phyloP scores from a whole-genome alignment of 2,113 vertebrate genomes.

The Naja naja region DNA sequence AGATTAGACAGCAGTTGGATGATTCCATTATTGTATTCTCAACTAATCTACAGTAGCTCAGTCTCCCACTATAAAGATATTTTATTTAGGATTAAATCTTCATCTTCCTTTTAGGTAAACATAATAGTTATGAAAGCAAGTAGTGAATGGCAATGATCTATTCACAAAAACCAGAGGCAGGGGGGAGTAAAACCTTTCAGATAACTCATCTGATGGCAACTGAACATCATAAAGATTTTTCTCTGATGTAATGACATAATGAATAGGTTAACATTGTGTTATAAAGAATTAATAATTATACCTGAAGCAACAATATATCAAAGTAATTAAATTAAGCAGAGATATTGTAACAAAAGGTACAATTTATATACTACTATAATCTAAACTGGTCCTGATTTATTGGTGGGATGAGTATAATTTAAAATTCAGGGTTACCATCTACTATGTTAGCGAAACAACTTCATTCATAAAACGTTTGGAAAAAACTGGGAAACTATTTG shows the following conservation, averaged over 20 bases:
- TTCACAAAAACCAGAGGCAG: background rate
- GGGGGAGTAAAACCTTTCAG: background rate
- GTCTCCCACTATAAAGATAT: background rate
- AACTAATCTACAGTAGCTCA: background rate
- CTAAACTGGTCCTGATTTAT: background rate
- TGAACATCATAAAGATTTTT: background rate
- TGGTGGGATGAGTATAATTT: background rate
- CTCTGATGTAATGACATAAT: background rate
- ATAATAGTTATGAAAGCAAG: background rate
- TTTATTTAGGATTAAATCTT: background rate
- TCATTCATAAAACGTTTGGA: background rate
- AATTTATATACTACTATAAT: background rate
- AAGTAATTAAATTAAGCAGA: conserved; percentile 8
- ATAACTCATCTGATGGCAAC: background rate
- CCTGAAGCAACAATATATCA: background rate
- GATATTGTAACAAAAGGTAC: background rate
- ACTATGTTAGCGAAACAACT: background rate
- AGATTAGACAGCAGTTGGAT: background rate
- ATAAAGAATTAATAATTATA: background rate
- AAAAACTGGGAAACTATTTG: background rate
- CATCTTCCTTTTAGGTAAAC: background rate
- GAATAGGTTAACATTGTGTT: background rate
- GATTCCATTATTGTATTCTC: background rate
- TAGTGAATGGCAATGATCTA: background rate
- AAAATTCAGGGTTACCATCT: background rate